Conservation (phyloP, 1,140 invertebrate genomes). For the Brachionus rotundiformis region DNA sequence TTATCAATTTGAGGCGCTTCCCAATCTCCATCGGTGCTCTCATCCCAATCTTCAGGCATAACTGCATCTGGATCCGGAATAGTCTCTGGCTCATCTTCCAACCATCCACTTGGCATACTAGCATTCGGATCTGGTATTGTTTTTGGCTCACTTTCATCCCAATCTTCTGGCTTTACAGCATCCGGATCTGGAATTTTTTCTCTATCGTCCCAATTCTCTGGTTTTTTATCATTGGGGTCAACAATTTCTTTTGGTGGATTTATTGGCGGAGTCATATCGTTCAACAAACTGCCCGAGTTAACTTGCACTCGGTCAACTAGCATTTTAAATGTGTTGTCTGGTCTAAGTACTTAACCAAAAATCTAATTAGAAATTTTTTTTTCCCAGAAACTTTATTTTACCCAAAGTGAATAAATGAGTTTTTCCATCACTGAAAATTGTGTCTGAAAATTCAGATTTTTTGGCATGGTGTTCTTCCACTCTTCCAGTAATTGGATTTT, state of each 20-base stretch:
- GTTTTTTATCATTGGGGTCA: slow-evolving; percentile 85
- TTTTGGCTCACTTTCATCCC: slow-evolving; percentile 63
- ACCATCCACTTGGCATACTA: slow-evolving; percentile 62
- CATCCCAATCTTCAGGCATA: slow-evolving; percentile 93
- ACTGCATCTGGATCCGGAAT: slow-evolving; percentile 82
- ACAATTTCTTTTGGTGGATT: slow-evolving; percentile 93
- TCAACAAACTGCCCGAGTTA: slow-evolving; percentile 80
- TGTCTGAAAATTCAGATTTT: slow-evolving; percentile 81
- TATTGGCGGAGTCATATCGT: slow-evolving; percentile 84
- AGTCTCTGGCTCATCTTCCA: slow-evolving; percentile 84
- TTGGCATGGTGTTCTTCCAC: slow-evolving; percentile 76
- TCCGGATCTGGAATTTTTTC: slow-evolving; percentile 70
- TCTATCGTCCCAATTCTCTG: slow-evolving; percentile 92
- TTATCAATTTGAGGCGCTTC: slow-evolving; percentile 85
- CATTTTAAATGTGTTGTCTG: slow-evolving; percentile 79
- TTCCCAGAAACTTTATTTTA: slow-evolving; percentile 55
- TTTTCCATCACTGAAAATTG: slow-evolving; percentile 87
- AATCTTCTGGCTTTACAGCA: slow-evolving; percentile 51
- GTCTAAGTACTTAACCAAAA: slow-evolving; percentile 70
- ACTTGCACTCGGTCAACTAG: slow-evolving; percentile 72
- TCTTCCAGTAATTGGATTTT: slow-evolving; percentile 86
- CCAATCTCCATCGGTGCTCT: slow-evolving; percentile 97
- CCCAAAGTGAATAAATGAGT: slow-evolving; percentile 87
- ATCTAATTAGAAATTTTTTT: not conserved
- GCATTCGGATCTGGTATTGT: slow-evolving; percentile 61